Evolutionary conservation across 2,113 vertebrate species (phyloP).

Genomic region (Nibea coibor): DNA sequence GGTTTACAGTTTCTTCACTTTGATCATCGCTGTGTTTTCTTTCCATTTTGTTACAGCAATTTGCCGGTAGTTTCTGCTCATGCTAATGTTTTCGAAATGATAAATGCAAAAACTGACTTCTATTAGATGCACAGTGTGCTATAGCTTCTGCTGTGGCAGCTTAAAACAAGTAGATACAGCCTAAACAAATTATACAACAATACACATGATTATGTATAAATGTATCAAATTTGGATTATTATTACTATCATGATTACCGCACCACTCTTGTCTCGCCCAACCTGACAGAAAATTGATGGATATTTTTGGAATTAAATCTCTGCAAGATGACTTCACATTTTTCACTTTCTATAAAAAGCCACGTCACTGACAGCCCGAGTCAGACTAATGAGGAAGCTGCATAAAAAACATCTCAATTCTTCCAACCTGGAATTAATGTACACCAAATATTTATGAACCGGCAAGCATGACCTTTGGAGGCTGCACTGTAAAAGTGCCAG

Average conservation of each 20-base stretch:
- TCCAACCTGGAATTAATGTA: conserved; percentile 28
- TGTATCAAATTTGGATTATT: no score
- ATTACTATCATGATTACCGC: neutral
- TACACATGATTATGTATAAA: neutral
- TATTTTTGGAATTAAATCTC: neutral
- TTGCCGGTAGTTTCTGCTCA: neutral
- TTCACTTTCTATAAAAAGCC: neutral
- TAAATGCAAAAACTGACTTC: neutral
- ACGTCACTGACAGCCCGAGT: neutral
- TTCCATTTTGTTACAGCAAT: neutral
- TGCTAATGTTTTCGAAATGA: neutral
- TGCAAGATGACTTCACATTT: neutral
- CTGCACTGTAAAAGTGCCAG: conserved; percentile 7
- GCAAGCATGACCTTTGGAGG: conserved; percentile 24
- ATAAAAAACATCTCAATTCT: conserved; percentile 3
- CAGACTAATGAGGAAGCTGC: neutral
- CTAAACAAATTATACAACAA: neutral
- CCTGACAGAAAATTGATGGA: neutral
- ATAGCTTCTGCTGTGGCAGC: neutral
- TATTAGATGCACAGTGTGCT: neutral
- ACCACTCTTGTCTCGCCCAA: neutral
- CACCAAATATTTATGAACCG: conserved; percentile 43
- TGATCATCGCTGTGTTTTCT: conserved; percentile 18
- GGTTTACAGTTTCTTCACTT: conserved; percentile 17
- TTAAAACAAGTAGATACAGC: neutral